Percentiles rank a stretch among this genome's conserved stretches.
phyloP scores from a whole-genome alignment of 1,140 invertebrate genomes.

The Drosophila nannoptera region DNA sequence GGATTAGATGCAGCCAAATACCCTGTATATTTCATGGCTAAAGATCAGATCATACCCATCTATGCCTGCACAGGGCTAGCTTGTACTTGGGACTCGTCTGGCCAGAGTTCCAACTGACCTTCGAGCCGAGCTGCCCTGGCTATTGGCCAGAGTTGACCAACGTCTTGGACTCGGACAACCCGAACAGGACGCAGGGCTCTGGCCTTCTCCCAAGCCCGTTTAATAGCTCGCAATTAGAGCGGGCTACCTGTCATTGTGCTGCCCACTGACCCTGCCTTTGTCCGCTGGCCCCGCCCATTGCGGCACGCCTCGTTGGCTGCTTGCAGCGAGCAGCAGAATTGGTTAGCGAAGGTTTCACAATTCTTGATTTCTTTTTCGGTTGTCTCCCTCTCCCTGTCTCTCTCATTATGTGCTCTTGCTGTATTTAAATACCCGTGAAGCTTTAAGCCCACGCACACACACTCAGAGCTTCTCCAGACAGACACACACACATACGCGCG shows the following conservation, averaged over 20 bases:
- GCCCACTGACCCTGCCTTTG: conserved; percentile 17
- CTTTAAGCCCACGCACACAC: conserved; percentile 43
- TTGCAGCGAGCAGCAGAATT: conserved; percentile 6
- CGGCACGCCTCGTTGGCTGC: conserved; percentile 15
- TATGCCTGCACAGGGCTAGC: too few species aligned
- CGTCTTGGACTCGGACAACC: too few species aligned
- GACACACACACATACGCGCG: conserved; percentile 9
- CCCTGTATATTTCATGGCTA: too few species aligned
- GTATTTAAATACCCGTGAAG: conserved; percentile 37
- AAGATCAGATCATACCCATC: too few species aligned
- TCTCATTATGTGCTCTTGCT: conserved; percentile 17
- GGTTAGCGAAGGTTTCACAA: conserved; percentile 7
- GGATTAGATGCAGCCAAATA: conserved; percentile 1
- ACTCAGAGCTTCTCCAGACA: not conserved
- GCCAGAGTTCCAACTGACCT: too few species aligned
- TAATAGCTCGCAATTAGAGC: conserved; percentile 53
- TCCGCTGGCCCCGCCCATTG: not conserved
- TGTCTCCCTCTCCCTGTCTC: not conserved
- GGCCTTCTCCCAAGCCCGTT: too few species aligned
- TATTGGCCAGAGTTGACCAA: too few species aligned
- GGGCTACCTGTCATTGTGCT: conserved; percentile 42
- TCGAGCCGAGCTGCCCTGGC: too few species aligned
- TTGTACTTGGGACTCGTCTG: too few species aligned
- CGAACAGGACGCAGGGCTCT: too few species aligned
- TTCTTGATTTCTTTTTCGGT: conserved; percentile 24